Evolutionary conservation across 2,113 vertebrate genomes (phyloP), one percentile per base, ranked within the genome.

Genomic region (Chaetops frenatus): DNA sequence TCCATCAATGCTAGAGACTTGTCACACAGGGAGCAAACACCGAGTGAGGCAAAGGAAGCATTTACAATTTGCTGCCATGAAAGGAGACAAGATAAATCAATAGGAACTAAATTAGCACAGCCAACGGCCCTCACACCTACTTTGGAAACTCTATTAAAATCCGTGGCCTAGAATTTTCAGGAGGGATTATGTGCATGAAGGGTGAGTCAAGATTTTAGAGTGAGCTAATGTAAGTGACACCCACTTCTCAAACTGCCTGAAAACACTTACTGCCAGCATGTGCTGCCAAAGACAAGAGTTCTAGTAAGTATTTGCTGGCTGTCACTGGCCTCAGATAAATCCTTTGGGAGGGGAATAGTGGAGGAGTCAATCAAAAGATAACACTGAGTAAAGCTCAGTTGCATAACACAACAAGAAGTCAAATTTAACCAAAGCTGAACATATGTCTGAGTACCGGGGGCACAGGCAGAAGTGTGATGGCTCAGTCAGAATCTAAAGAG

Each of bases 231-330:
- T 92, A 91, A 97, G 89, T 86, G 94, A 96, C 90, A 95, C 88
- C 93, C 92, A 95, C 95, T 96, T 96, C 94, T 96, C 94, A 91
- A 93, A 96, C 94, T 86, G 90, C 90, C 93, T 96, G 93, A 88
- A 94, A 96, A 95, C 85, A 88, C 91, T 86, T 40, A 86, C 50
- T 92, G 94, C 92, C 87, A 93, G 93, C 72, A 45, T 36, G 60
- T 15, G 48, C 88, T 96, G 88, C 92, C 92, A 95, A 88, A 93
- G 90, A 93, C 90, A 78, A 70, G 74, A 83, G 88, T 91, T 88
- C 93, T 90, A 92, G 92, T 91, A 6, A 61, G 85, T 73, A 77
- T 93, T 96, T 90, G 80, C 88, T 77, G 90, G 85, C 92, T 95
- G 91, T 86, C 93, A 73, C 77, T 82, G 90, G 93, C 81, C 78